Evolutionary conservation across 2,113 vertebrate genomes (phyloP).

Genomic region (Sterrhoptilus dennistouni): DNA sequence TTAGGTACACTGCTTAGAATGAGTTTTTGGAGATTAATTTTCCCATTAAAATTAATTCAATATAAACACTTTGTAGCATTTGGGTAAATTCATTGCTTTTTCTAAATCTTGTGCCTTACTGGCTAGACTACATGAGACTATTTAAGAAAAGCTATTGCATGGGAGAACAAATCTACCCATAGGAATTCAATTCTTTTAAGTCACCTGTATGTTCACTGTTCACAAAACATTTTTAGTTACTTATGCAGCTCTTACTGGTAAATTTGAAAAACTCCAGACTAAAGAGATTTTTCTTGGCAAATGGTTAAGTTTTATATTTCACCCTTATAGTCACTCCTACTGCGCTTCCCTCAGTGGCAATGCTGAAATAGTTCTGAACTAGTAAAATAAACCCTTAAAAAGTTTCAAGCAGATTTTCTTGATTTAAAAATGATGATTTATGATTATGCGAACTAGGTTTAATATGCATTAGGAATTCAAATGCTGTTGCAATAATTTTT

Average conservation of each 20-base stretch:
- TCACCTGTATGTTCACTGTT: not conserved
- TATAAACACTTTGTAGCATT: not conserved
- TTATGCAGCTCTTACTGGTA: not conserved
- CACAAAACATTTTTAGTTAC: not conserved
- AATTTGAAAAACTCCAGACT: not conserved
- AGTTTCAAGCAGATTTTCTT: constrained; percentile 74
- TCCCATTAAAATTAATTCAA: constrained; percentile 2
- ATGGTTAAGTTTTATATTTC: constrained; percentile 23
- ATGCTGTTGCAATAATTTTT: constrained; percentile 83
- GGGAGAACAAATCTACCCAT: not conserved
- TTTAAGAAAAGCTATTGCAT: not conserved
- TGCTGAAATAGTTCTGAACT: constrained; percentile 44
- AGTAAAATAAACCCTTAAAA: constrained; percentile 69
- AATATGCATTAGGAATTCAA: constrained; percentile 84
- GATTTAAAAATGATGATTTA: constrained; percentile 80
- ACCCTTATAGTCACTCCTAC: not conserved
- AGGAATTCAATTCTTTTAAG: not conserved
- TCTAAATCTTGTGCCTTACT: not conserved
- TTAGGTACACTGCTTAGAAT: not conserved
- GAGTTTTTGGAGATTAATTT: constrained; percentile 16
- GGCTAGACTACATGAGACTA: not conserved
- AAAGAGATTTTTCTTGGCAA: constrained; percentile 11
- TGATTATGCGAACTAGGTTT: constrained; percentile 66
- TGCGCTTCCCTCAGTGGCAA: constrained; percentile 27
- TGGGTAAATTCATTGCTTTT: not conserved